phyloP scores from a whole-genome alignment of 2,113 vertebrate species.

The Pluvianellus socialis region DNA sequence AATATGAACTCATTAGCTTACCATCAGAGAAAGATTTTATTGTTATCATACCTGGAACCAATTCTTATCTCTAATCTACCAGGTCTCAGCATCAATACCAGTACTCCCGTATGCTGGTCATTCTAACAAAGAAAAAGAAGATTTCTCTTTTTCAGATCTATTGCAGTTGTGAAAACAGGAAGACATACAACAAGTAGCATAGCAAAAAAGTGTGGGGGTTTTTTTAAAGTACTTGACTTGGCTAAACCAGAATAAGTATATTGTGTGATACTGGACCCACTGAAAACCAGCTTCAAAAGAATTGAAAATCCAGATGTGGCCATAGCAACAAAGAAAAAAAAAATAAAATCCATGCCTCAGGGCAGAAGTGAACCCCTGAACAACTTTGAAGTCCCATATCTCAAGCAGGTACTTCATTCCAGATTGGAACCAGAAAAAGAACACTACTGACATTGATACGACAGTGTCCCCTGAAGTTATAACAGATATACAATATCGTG shows the following conservation, averaged over 20 bases:
- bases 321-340: neutral
- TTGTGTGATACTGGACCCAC: neutral
- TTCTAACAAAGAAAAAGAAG: neutral
- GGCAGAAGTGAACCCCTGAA: neutral
- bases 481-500: neutral
- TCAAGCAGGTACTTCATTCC: conserved; percentile 9
- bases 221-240: neutral
- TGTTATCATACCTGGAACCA: conserved; percentile 49
- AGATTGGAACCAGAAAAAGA: neutral
- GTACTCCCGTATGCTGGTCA: neutral
- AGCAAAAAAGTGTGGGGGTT: neutral
- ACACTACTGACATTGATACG: neutral
- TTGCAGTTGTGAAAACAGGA: conserved; percentile 60
- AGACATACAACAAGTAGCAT: neutral
- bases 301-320: conserved; percentile 1
- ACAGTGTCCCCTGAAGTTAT: neutral
- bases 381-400: neutral
- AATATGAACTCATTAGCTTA: conserved; percentile 33
- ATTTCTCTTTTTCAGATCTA: conserved; percentile 3
- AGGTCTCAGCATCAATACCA: neutral
- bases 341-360: neutral
- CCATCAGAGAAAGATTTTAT: neutral
- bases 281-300: conserved; percentile 26
- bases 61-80: conserved; percentile 28
- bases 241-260: neutral